These are phyloP conservation scores for Eremophila alpestris DNA, from an alignment of 2,797 vertebrate species.

Conservation along the genomic window DNA sequence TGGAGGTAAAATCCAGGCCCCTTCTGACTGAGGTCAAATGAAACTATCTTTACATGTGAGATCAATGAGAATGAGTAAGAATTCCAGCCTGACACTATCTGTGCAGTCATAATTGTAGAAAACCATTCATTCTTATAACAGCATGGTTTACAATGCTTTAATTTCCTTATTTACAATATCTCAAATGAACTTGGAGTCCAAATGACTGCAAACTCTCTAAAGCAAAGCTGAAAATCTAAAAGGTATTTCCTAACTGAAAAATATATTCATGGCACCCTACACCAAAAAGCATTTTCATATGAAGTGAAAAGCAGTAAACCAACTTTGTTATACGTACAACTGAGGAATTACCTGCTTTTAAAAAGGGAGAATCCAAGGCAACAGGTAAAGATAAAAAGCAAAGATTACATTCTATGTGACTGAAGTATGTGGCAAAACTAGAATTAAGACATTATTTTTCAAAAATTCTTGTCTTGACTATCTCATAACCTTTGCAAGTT, in stretches of 20 bases:
- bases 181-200: neutral
- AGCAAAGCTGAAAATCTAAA: neutral
- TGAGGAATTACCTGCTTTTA: neutral
- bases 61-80: neutral
- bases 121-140: neutral
- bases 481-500: neutral
- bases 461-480: neutral
- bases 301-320: neutral
- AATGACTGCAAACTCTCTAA: neutral
- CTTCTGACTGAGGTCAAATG: neutral
- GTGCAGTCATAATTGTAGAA: neutral
- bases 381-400: neutral
- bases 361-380: neutral
- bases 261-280: neutral
- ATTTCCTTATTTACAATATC: neutral
- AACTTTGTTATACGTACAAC: neutral
- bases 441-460: neutral
- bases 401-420: fast-evolving
- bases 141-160: neutral
- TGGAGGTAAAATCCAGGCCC: neutral
- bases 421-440: neutral
- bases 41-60: neutral
- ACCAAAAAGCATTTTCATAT: neutral
- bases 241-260: neutral
- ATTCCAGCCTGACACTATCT: neutral